phyloP scores from a whole-genome alignment of 1,140 invertebrate species.

The Sweltsa coloradensis region DNA sequence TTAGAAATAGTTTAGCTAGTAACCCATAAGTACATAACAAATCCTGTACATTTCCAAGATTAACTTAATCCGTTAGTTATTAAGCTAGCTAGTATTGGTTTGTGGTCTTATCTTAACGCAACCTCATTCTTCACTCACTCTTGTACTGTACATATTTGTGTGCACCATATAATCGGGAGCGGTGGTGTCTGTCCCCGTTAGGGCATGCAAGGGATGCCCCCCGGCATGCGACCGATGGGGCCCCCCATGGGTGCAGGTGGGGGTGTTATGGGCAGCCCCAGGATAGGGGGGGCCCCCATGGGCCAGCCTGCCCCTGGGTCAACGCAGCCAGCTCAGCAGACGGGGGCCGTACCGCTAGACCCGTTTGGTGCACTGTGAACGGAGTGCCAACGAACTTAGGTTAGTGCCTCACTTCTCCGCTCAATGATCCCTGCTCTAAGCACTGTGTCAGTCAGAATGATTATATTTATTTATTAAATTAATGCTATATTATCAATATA shows the following conservation, averaged over 20 bases:
- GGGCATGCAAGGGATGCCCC: slow-evolving; percentile 1
- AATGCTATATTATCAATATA: background rate
- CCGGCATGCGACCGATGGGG: background rate
- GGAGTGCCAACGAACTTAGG: background rate
- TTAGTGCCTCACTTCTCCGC: background rate
- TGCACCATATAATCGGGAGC: too few species aligned
- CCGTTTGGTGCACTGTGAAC: slow-evolving; percentile 9
- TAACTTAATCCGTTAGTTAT: too few species aligned
- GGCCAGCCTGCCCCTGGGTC: background rate
- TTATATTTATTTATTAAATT: background rate
- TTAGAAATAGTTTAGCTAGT: too few species aligned
- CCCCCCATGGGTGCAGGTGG: slow-evolving; percentile 5
- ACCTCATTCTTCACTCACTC: too few species aligned
- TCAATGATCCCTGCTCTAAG: background rate
- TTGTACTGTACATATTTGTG: too few species aligned
- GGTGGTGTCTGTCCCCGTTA: too few species aligned
- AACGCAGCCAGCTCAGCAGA: background rate
- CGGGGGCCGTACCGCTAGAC: background rate
- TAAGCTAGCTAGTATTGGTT: too few species aligned
- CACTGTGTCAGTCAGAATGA: background rate
- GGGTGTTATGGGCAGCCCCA: slow-evolving; percentile 10
- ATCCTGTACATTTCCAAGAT: too few species aligned
- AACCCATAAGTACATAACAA: too few species aligned
- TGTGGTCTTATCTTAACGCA: too few species aligned
- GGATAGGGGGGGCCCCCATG: slow-evolving; percentile 2